Evolutionary conservation across 2,888 invertebrate genomes (phyloP).

Genomic region (Spicauda simplicius): DNA sequence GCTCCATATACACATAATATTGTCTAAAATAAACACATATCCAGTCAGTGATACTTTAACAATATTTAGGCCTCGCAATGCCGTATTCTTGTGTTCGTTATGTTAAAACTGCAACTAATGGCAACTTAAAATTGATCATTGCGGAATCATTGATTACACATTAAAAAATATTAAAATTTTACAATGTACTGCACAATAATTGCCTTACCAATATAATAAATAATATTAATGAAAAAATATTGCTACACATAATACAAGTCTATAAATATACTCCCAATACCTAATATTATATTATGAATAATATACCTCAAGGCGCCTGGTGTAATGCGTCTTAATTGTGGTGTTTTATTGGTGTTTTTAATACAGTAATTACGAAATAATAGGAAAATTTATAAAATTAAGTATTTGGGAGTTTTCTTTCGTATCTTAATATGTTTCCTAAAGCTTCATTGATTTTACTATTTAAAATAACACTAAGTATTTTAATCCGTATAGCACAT

Average conservation of each 20-base stretch:
- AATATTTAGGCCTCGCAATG: constrained; percentile 17
- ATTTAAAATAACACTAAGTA: constrained; percentile 16
- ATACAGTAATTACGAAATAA: neutral
- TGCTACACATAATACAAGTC: constrained; percentile 26
- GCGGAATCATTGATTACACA: constrained; percentile 8
- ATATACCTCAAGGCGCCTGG: neutral
- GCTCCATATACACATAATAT: constrained; percentile 21
- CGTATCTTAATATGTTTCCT: constrained; percentile 12
- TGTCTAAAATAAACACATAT: constrained; percentile 19
- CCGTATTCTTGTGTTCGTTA: neutral
- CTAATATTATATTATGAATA: constrained; percentile 4
- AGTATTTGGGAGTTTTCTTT: constrained; percentile 18
- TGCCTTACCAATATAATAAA: constrained; percentile 20
- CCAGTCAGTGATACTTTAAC: constrained; percentile 17
- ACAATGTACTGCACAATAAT: constrained; percentile 1
- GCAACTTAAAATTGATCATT: neutral
- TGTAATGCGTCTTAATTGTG: neutral
- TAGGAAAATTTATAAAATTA: neutral
- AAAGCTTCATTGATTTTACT: constrained; percentile 25
- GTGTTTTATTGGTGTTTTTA: neutral
- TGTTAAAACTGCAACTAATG: constrained; percentile 3
- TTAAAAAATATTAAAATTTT: neutral
- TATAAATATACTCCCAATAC: constrained; percentile 14
- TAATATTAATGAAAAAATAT: constrained; percentile 10
- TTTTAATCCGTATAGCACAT: constrained; percentile 22